Evolutionary conservation across 2,113 vertebrate species (phyloP).

Genomic region (Pycnonotus jocosus): DNA sequence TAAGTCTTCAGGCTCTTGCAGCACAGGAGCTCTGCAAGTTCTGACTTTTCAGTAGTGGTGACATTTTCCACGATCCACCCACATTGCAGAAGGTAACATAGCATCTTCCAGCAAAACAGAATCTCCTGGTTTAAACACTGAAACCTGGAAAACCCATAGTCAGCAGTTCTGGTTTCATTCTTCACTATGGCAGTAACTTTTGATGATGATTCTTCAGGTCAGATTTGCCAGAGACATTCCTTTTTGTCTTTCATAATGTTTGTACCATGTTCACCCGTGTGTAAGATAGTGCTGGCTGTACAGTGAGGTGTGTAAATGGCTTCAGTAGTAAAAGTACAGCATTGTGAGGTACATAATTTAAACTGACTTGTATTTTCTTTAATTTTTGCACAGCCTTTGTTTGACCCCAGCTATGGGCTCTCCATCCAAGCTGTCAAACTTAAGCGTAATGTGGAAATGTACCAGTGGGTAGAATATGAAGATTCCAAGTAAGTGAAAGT

Average conservation of each 20-base stretch:
- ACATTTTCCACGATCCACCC: background rate
- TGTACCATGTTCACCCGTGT: background rate
- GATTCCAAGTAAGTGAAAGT: slow-evolving; percentile 82
- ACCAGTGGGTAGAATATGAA: slow-evolving; percentile 92
- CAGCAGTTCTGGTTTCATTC: background rate
- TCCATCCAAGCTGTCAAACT: slow-evolving; percentile 88
- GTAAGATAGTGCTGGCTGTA: background rate
- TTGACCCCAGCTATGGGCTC: slow-evolving; percentile 92
- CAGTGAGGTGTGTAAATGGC: background rate
- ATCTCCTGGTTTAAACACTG: background rate
- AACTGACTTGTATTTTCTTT: background rate
- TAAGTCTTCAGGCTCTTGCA: background rate
- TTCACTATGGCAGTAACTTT: background rate
- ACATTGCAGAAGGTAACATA: background rate
- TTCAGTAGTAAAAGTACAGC: background rate
- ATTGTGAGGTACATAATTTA: background rate
- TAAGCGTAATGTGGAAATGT: slow-evolving; percentile 93
- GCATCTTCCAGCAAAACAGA: background rate
- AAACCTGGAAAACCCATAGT: background rate
- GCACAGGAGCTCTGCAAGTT: background rate
- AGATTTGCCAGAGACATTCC: background rate
- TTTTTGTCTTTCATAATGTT: background rate
- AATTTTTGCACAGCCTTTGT: slow-evolving; percentile 77
- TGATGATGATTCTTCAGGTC: background rate
- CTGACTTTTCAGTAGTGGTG: background rate